These are phyloP conservation scores for Pharmacophagus antenor DNA, from an alignment of 2,888 invertebrate genomes.

Conservation along the genomic window DNA sequence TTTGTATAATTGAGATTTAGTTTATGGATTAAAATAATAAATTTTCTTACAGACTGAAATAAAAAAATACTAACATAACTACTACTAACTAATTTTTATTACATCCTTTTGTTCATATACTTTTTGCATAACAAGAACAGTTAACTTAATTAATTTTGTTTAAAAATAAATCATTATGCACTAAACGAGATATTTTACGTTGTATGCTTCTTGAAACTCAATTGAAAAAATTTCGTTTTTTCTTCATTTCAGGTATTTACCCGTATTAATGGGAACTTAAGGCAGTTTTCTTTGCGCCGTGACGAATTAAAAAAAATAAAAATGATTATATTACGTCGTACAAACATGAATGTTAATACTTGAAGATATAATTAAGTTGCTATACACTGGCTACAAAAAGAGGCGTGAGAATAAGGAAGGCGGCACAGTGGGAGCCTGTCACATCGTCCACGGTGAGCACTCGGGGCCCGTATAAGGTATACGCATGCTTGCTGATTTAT, in stretches of 20 bases:
- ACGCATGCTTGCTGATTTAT: constrained; percentile 25
- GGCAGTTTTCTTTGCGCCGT: constrained; percentile 29
- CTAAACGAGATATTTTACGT: too few relatives aligned
- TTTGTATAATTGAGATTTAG: too few relatives aligned
- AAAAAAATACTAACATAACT: too few relatives aligned
- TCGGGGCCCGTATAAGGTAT: constrained; percentile 24
- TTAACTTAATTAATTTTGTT: too few relatives aligned
- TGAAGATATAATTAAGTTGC: constrained; percentile 55
- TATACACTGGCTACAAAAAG: constrained; percentile 54
- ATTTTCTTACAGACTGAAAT: too few relatives aligned
- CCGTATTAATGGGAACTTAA: constrained; percentile 4
- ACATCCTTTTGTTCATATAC: too few relatives aligned
- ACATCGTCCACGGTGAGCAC: constrained; percentile 8
- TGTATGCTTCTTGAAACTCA: too few relatives aligned
- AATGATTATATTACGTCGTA: constrained; percentile 40
- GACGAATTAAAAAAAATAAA: constrained; percentile 34
- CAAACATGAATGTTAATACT: constrained; percentile 45
- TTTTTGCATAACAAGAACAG: too few relatives aligned
- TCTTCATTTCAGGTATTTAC: constrained; percentile 30
- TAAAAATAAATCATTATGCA: too few relatives aligned
- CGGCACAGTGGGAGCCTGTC: constrained; percentile 32
- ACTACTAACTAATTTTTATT: too few relatives aligned
- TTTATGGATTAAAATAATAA: too few relatives aligned
- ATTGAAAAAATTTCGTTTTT: background rate
- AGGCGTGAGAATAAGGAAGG: constrained; percentile 39